Base-by-base conservation (phyloP, 92 coral and sea anemone species). In the Epizoanthus scotinus region DNA sequence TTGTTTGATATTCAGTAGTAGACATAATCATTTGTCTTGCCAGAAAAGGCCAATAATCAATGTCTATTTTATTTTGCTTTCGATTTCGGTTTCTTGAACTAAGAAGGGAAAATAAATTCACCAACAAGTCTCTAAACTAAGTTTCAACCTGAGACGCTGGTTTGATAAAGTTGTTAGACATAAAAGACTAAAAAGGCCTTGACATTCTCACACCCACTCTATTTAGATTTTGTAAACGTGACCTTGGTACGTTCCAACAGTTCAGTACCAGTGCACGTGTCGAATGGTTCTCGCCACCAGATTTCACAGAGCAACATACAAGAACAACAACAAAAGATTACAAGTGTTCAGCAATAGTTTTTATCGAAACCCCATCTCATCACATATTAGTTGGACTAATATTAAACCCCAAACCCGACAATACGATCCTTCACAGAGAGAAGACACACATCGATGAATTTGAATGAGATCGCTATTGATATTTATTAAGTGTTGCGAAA, bases 401-500 rank as follows among this genome's bases (percentile, higher is more conserved):
- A 34, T 34, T 34, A 47, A 7, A 47, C 13, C 52, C 70, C 15
- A 64, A 27, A 56, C 17, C 10, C 15, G 9, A 26, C 19, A 73
- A 55, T 56, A 55, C 21, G 14, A 29, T 18, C 65, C n/a, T 56
- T 29, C 8, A 19, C 7, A 57, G 17, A 74, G 56, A 34, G 31
- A 40, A 26, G 40, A 31, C 67, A 75, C 80, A 74, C 68, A 38
- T 59, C 63, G 59, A 55, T 40, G 58, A 59, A 40, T 59, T 75
- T 75, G 68, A 75, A 75, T 59, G 42, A 44, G 59, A 13, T 70
- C 60, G 5, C 77, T 57, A 34, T 56, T 75, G 61, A 58, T 60
- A 59, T 73, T 56, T 73, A 55, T 60, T 75, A 75, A 75, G 81
- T 75, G 68, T 75, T 75, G 68, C 81, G 57, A 75, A 59, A 75